Percentiles rank a stretch among this genome's conserved stretches.
Conservation (phyloP, 2,888 invertebrate species). For the Polyploca ridens region DNA sequence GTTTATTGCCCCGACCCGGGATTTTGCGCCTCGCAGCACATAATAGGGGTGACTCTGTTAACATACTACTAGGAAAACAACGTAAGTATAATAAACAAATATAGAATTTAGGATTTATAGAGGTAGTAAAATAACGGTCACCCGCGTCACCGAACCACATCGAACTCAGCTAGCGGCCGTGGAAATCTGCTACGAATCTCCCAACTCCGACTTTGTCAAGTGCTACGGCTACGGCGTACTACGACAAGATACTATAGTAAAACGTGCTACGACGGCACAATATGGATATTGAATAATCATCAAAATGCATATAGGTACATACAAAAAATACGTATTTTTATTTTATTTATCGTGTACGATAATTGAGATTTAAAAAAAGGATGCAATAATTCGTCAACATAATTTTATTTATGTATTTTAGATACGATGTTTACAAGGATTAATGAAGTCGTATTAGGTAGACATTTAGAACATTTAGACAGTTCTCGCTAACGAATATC, state of each 20-base stretch:
- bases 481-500: constrained; percentile 62
- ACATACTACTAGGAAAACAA: not conserved
- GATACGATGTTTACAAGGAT: constrained; percentile 21
- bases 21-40: constrained; percentile 69
- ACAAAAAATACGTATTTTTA: no score
- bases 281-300: no score
- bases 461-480: constrained; percentile 37
- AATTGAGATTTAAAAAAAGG: no score
- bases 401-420: not conserved
- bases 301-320: no score
- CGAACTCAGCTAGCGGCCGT: not conserved
- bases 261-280: no score
- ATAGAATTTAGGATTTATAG: not conserved
- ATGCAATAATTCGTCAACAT: not conserved
- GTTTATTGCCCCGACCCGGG: constrained; percentile 74
- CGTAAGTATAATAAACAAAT: no score
- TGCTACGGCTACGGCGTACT: no score
- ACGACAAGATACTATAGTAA: no score
- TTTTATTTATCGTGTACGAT: no score
- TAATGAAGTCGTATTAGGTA: constrained; percentile 32
- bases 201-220: not conserved
- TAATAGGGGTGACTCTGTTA: constrained; percentile 38
- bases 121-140: not conserved
- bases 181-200: not conserved
- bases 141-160: not conserved